Base-by-base conservation (phyloP, 1,140 invertebrate genomes). In the Aphelenchoides avenae region DNA sequence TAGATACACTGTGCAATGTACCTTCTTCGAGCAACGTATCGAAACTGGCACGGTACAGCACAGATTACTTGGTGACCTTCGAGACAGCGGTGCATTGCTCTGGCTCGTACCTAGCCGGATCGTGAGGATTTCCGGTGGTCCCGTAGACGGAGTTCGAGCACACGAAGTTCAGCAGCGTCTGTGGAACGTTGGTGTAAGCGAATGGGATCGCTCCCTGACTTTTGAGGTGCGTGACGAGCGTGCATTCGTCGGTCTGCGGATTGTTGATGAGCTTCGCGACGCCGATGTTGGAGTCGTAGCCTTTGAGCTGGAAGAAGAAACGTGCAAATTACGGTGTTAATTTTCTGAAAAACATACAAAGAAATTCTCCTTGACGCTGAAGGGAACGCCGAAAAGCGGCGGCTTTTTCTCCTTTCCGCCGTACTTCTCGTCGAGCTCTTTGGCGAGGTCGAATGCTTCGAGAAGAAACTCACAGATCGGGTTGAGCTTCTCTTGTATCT, bases 141-240 rank as follows among this genome's bases (percentile, higher is more conserved):
- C 75, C 75, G 46, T 76, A 76, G 3, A 75, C 66, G 1, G 72
- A 42, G 47, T 76, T 77, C 5, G 72, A 70, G 50, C 73, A 75
- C n/a, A 69, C 66, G 48, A 59, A 77, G 18, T 65, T 69, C 3
- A 78, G 31, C 22, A 78, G 49, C n/a, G 66, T 68, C 52, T 82
- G 81, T 5, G 81, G 80, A 1, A 81, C 67, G 58, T 82, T 81
- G 5, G 81, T 82, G 55, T 78, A 73, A 30, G 73, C 75, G 65
- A 81, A 81, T 1, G 80, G 80, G 22, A 81, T 61, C n/a, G 76
- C 79, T 20, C 80, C 79, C 20, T 69, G 58, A 22, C 60, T 48
- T 15, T 42, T 31, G 2, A 80, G 44, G 4, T 60, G 47, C 22
- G 60, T 49, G 9, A 82, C 76, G 40, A 79, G 24, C 5, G 65